Evolutionary conservation across 2,113 vertebrate genomes (phyloP).

Genomic region (Cathartes aura): DNA sequence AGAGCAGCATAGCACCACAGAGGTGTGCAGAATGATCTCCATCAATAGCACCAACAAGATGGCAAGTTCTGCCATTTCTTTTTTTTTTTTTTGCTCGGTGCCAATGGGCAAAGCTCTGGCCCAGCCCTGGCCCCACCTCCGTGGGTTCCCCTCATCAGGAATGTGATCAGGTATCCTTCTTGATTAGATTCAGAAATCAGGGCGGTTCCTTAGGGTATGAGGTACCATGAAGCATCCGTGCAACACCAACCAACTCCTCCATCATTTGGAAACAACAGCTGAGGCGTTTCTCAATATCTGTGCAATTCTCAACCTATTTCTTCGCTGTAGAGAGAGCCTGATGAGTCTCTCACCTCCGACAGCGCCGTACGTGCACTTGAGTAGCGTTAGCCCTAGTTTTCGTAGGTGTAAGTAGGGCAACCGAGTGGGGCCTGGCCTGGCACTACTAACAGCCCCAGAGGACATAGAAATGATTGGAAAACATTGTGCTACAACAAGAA

Average conservation of each 20-base stretch:
- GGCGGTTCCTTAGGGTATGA: not conserved
- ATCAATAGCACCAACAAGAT: not conserved
- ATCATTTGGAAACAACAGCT: not conserved
- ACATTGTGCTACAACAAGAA: not conserved
- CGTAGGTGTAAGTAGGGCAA: not conserved
- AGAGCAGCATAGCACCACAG: accelerated
- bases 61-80: not conserved
- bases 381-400: not conserved
- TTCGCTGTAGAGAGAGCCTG: not conserved
- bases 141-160: not conserved
- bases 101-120: not conserved
- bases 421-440: not conserved
- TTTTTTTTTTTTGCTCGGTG: not conserved
- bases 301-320: not conserved
- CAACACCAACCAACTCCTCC: not conserved
- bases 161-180: no score
- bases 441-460: not conserved
- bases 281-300: not conserved
- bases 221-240: not conserved
- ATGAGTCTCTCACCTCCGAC: not conserved
- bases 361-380: not conserved
- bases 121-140: not conserved
- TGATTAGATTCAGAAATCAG: not conserved
- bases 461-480: not conserved
- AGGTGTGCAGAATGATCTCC: not conserved